Evolutionary conservation across 2,113 vertebrate species (phyloP).

Genomic region (Perognathus longimembris): DNA sequence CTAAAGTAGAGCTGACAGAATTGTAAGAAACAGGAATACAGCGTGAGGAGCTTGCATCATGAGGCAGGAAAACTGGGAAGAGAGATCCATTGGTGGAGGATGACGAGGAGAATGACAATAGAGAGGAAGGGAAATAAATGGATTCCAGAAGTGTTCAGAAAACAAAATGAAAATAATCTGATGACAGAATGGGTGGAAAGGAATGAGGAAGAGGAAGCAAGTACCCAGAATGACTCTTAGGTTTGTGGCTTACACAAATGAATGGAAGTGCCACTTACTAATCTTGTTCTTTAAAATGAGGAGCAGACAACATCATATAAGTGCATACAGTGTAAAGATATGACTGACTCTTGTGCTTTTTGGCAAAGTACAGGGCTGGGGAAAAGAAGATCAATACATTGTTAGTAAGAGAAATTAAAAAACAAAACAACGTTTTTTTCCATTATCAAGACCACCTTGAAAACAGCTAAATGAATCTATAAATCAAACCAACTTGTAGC

Average conservation of each 20-base stretch:
- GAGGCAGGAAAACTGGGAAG: not conserved
- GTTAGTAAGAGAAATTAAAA: not conserved
- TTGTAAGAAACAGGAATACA: not conserved
- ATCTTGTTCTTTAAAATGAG: constrained; percentile 10
- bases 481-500: not conserved
- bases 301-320: not conserved
- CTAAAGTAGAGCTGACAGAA: not conserved
- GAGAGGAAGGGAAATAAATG: not conserved
- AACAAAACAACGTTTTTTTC: constrained; percentile 6
- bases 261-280: not conserved
- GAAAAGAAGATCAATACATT: not conserved
- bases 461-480: not conserved
- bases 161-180: not conserved
- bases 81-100: not conserved
- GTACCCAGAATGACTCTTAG: not conserved
- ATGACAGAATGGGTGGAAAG: not conserved
- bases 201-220: not conserved
- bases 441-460: not conserved
- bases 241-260: not conserved
- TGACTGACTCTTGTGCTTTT: not conserved
- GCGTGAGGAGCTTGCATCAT: rapidly evolving
- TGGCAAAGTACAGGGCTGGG: not conserved
- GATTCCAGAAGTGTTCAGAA: not conserved
- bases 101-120: not conserved
- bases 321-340: not conserved